Evolutionary conservation across 2,797 vertebrate genomes (phyloP).

Genomic region (Alcedo quadribrachys): DNA sequence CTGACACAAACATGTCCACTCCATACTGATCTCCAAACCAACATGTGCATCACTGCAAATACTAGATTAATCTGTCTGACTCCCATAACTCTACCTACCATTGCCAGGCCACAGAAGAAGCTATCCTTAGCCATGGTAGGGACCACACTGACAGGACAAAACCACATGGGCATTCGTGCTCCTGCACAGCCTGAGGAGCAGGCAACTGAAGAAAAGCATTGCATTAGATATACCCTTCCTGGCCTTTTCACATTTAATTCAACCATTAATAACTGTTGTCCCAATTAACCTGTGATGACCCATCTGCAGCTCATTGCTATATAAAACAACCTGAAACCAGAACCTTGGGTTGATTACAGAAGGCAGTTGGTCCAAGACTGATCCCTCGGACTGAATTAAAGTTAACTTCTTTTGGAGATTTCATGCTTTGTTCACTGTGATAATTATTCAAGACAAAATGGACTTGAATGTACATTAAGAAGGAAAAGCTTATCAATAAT

Average conservation of each 20-base stretch:
- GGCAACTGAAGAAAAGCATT: neutral
- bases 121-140: neutral
- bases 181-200: neutral
- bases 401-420: neutral
- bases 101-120: neutral
- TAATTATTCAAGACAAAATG: neutral
- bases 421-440: neutral
- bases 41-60: fast-evolving
- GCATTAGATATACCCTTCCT: neutral
- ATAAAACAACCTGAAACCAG: neutral
- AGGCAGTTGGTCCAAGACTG: neutral
- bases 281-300: neutral
- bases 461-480: neutral
- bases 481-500: neutral
- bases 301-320: neutral
- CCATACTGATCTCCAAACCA: neutral
- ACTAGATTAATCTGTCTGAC: neutral
- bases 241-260: neutral
- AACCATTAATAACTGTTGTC: neutral
- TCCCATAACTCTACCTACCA: neutral
- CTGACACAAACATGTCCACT: neutral
- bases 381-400: neutral
- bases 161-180: neutral
- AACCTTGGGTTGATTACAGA: neutral
- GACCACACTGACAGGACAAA: neutral